phyloP scores from a whole-genome alignment of 1,140 invertebrate genomes.

The Bemisia tabaci region DNA sequence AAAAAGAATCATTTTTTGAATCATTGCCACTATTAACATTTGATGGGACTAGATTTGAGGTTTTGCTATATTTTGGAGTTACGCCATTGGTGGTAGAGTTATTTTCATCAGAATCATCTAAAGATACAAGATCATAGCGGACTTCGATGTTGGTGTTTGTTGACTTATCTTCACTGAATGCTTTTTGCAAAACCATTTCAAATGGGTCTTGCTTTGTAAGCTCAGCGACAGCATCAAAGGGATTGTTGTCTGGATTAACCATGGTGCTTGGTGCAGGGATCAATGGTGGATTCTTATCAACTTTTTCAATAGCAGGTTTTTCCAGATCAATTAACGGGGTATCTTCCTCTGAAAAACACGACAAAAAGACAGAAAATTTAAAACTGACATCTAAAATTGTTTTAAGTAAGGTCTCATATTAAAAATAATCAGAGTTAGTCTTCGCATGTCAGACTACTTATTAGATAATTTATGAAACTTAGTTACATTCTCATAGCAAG shows the following conservation, averaged over 20 bases:
- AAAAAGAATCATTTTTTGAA: neutral
- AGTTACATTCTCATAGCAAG: too few species aligned
- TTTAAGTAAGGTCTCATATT: too few species aligned
- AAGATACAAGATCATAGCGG: neutral
- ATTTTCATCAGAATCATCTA: neutral
- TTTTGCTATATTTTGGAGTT: neutral
- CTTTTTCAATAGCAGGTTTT: neutral
- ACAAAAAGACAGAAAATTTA: too few species aligned
- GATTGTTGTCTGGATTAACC: neutral
- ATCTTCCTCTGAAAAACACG: neutral
- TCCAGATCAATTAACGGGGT: neutral
- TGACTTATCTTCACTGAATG: neutral
- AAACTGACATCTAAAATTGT: too few species aligned
- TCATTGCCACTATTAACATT: neutral
- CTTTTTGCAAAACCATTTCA: neutral
- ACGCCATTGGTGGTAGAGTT: neutral
- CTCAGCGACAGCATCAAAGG: neutral
- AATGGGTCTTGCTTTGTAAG: neutral
- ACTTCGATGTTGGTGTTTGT: neutral
- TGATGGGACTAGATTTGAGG: neutral
- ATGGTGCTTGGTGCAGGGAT: neutral
- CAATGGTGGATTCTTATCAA: neutral
- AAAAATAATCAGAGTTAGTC: too few species aligned
- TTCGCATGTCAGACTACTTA: too few species aligned
- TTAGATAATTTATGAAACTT: too few species aligned